phyloP scores from a whole-genome alignment of 2,113 vertebrate species.

The Trogon melanurus region DNA sequence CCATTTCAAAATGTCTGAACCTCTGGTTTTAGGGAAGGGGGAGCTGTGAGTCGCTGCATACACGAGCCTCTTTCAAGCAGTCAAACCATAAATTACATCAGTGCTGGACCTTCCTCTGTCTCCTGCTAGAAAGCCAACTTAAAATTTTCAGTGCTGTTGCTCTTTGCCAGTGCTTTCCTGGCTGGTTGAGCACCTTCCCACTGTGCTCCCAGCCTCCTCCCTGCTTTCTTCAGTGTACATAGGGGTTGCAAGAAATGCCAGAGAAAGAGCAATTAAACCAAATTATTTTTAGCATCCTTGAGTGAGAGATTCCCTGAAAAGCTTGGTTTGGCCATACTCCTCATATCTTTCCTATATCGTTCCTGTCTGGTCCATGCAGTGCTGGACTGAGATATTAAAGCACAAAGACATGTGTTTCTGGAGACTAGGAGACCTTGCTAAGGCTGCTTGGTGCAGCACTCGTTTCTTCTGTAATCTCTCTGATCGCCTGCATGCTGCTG shows the following conservation, averaged over 20 bases:
- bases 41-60: not conserved
- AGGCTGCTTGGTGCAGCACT: not conserved
- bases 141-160: not conserved
- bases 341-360: not conserved
- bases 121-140: not conserved
- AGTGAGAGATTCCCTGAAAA: not conserved
- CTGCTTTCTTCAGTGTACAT: not conserved
- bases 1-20: not conserved
- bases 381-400: not conserved
- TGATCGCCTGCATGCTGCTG: not conserved
- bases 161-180: not conserved
- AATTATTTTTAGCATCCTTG: not conserved
- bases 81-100: not conserved
- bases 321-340: not conserved
- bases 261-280: not conserved
- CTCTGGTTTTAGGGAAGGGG: not conserved
- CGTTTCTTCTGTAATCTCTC: not conserved
- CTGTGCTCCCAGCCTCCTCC: not conserved
- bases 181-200: not conserved
- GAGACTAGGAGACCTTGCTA: not conserved
- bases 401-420: rapidly evolving
- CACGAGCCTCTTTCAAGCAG: not conserved
- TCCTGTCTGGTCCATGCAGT: rapidly evolving
- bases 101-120: not conserved
- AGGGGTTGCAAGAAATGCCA: not conserved